Base-by-base conservation (phyloP, 1,140 invertebrate species). In the Drosophila willistoni region DNA sequence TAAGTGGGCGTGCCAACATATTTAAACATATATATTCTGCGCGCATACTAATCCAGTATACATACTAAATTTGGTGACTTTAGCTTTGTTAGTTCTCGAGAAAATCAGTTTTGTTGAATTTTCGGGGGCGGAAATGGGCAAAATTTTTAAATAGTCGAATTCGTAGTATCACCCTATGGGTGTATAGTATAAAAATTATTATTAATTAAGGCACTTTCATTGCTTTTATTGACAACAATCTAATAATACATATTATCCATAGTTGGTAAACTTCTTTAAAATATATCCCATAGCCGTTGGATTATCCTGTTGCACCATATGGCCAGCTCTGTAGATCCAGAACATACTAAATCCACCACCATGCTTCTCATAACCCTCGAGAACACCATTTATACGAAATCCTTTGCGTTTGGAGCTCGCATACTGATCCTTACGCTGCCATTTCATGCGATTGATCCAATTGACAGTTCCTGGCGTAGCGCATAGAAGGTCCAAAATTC, bases 391-490 rank as follows among this genome's bases (percentile, higher is more conserved):
- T 65, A 94, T 93, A 75, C 93, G 92, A 19, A 96, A 92, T 0
- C 94, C 92, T 2, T 70, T 61, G 9, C 95, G 93, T 0, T 79
- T 65, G 0, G 94, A 92, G 3, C 77, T 91, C 7, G 87, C 84
- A 92, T 95, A 97, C 0, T 90, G 76, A 17, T 92, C 79, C 13
- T 94, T 93, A 44, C 93, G 93, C 17, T 79, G 84, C 95, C 95
- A 97, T 36, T 94, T 92, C 63, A 97, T 92, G 6, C 93, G 93
- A 55, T 96, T 94, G 4, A 97, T 94, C 96, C 96, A 97, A n/a
- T 93, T 87, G 33, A 95, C 82, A 61, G 92, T 93, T 94, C 95
- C 95, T 47, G 94, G 93, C 3, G 95, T 96, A 68, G 95, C 94
- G 3, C 96, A 95, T 77, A 96, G 95, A 4, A 96, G 91, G 85